A percentile compares a stretch with the other conserved stretches of the same genome.
phyloP scores from a whole-genome alignment of 2,888 invertebrate species.

The Oxystoma pomonae region DNA sequence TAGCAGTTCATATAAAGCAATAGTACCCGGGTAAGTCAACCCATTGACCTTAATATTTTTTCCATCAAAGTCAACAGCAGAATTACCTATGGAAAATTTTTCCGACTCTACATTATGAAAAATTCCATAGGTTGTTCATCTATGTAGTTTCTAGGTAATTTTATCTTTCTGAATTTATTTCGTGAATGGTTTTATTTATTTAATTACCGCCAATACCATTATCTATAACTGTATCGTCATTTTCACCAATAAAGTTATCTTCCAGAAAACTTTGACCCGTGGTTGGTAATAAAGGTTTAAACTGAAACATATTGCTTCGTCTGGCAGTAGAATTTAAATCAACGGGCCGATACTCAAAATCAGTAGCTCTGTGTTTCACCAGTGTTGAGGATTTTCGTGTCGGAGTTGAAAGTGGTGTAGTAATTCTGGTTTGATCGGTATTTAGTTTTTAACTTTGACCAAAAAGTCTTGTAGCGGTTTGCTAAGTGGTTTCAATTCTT shows the following conservation, averaged over 20 bases:
- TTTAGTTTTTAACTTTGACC: background rate
- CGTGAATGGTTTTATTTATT: no score
- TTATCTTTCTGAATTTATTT: background rate
- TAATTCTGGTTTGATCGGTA: background rate
- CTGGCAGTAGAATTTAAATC: background rate
- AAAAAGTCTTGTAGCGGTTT: slow-evolving; percentile 13
- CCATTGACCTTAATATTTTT: slow-evolving; percentile 1
- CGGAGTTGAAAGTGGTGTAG: no score
- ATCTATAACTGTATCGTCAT: no score
- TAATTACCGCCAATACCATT: no score
- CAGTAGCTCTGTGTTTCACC: background rate
- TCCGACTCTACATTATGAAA: background rate
- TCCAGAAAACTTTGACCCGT: background rate
- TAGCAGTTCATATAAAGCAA: slow-evolving; percentile 11
- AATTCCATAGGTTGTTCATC: no score
- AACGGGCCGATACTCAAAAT: background rate
- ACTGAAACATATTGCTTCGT: background rate
- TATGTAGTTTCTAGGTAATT: background rate
- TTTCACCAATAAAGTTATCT: background rate
- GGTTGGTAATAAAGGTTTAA: background rate
- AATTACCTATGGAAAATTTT: background rate
- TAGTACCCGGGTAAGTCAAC: slow-evolving; percentile 3
- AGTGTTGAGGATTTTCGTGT: background rate
- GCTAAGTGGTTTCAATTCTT: slow-evolving; percentile 13
- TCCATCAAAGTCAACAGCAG: slow-evolving; percentile 2